Evolutionary conservation across 2,888 invertebrate species (phyloP).

Genomic region (Leistus spinibarbis): DNA sequence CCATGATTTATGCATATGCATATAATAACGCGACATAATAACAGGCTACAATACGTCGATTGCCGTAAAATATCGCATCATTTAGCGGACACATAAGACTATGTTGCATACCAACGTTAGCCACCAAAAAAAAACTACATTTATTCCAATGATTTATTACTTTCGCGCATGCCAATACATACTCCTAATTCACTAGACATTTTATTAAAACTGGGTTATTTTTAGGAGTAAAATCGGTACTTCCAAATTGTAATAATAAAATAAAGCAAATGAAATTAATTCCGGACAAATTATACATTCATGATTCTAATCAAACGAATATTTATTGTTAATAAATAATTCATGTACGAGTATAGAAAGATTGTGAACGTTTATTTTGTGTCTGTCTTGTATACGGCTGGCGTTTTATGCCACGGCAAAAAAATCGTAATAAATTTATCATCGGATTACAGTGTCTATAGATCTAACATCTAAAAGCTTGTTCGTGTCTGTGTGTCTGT

Average conservation of each 20-base stretch:
- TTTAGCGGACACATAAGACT: constrained; percentile 22
- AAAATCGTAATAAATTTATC: neutral
- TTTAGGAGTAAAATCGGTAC: too few species aligned
- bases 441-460: neutral
- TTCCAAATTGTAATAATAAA: too few species aligned
- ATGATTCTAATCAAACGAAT: constrained; percentile 34
- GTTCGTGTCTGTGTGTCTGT: neutral
- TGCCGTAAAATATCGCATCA: constrained; percentile 37
- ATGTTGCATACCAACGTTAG: constrained; percentile 15
- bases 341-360: constrained; percentile 16
- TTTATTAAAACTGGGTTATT: too few species aligned
- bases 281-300: constrained; percentile 26
- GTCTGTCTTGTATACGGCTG: neutral
- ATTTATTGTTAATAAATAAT: constrained; percentile 38
- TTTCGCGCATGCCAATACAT: too few species aligned
- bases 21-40: constrained; percentile 38
- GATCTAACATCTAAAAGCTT: neutral
- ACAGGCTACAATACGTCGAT: constrained; percentile 37
- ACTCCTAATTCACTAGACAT: too few species aligned
- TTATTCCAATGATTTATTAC: too few species aligned
- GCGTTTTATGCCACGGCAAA: neutral
- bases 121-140: neutral
- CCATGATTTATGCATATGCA: constrained; percentile 38
- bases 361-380: neutral
- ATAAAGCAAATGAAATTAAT: constrained; percentile 30